Conservation (phyloP, 2,113 vertebrate genomes). For the Oryzias javanicus region DNA sequence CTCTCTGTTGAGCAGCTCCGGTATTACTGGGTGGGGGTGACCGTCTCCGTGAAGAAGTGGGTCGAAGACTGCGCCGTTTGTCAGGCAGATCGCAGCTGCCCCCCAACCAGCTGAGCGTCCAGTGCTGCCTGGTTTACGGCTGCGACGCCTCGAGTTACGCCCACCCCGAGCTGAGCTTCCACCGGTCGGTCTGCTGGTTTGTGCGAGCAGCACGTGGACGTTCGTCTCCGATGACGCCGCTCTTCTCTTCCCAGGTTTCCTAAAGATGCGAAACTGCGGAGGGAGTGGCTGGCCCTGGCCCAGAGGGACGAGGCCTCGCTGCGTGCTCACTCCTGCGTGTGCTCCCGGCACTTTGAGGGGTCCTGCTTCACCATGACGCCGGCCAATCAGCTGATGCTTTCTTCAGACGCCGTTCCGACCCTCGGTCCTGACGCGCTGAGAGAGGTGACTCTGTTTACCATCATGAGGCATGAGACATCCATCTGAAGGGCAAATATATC, state of each 20-base stretch:
- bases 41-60: slow-evolving; percentile 43
- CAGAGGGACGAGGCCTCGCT: slow-evolving; percentile 58
- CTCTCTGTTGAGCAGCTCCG: slow-evolving; percentile 21
- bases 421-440: background rate
- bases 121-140: slow-evolving; percentile 57
- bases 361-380: slow-evolving; percentile 36
- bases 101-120: background rate
- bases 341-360: slow-evolving; percentile 54
- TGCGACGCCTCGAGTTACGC: slow-evolving; percentile 51
- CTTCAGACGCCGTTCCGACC: slow-evolving; percentile 41
- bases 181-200: slow-evolving; percentile 31
- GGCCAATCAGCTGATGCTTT: slow-evolving; percentile 25
- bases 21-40: slow-evolving; percentile 64
- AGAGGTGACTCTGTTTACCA: slow-evolving; percentile 38
- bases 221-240: too few relatives aligned
- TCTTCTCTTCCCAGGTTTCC: slow-evolving; percentile 41
- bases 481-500: background rate
- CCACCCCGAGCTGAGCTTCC: slow-evolving; percentile 44
- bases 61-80: slow-evolving; percentile 40
- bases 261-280: slow-evolving; percentile 11
- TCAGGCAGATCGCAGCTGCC: background rate
- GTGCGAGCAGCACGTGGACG: background rate
- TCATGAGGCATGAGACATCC: too few relatives aligned
- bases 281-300: slow-evolving; percentile 38
- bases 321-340: slow-evolving; percentile 31